Conservation (phyloP, 1,140 invertebrate species). For the Acromyrmex heyeri region DNA sequence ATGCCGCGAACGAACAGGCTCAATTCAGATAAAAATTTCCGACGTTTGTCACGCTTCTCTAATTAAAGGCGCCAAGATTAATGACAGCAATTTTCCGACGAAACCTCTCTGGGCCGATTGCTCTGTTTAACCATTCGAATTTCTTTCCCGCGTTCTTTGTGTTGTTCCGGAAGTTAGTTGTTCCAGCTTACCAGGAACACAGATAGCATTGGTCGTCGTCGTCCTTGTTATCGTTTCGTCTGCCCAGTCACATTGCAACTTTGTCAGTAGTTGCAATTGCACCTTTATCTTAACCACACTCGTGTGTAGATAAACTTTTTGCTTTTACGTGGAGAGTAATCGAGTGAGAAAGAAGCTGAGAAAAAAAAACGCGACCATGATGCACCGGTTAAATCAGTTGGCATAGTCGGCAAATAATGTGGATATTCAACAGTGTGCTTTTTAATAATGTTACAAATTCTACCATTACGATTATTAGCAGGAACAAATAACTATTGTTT, state of each 20-base stretch:
- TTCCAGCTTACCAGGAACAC: conserved; percentile 2
- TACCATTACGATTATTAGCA: background rate
- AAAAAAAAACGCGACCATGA: background rate
- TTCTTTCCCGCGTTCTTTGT: conserved; percentile 36
- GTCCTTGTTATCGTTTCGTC: background rate
- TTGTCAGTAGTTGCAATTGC: conserved; percentile 10
- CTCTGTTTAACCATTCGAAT: conserved; percentile 48
- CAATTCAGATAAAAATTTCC: conserved; percentile 78
- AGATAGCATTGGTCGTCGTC: background rate
- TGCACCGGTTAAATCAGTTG: conserved; percentile 23
- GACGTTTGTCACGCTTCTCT: conserved; percentile 75
- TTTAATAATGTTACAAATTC: conserved; percentile 34
- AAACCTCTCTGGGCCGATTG: conserved; percentile 41
- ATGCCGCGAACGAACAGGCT: conserved; percentile 28
- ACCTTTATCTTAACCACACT: background rate
- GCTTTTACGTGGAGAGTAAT: conserved; percentile 26
- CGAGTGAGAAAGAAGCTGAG: background rate
- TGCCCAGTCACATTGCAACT: background rate
- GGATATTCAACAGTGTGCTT: background rate
- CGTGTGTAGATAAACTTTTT: conserved; percentile 58
- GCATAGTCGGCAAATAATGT: conserved; percentile 14
- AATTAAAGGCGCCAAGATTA: conserved; percentile 76
- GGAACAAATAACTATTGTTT: background rate
- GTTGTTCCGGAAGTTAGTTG: background rate
- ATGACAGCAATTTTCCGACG: conserved; percentile 68